Evolutionary conservation across 2,888 invertebrate species (phyloP), one percentile per base, ranked within the genome.

Genomic region (Ormia ochracea): DNA sequence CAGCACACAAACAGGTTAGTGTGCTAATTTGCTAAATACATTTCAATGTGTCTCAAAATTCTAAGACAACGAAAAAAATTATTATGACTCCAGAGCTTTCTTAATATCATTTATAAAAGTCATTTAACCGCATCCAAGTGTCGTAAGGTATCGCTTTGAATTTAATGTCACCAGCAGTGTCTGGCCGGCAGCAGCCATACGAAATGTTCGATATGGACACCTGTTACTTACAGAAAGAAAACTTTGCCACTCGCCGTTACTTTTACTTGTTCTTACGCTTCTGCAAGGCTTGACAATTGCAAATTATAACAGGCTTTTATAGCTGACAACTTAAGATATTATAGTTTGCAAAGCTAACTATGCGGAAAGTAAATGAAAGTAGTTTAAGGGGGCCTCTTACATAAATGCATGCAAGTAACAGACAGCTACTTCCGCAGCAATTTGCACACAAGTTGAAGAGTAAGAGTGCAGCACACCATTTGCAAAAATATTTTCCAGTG

Each of bases 1-100:
- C 83, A 96, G 96, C 89, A 96, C 96, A 26, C 96, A 96, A 91
- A 96, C 96, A 88, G 96, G 96, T 96, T 87, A 94, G 94, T 91
- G 19, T 58, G n/a, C n/a, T n/a, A n/a, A n/a, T n/a, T n/a, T n/a
- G n/a, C n/a, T n/a, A n/a, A n/a, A n/a, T n/a, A n/a, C n/a, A n/a
- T n/a, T n/a, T n/a, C n/a, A n/a, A n/a, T n/a, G 1, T 21, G 1
- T 38, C 1, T 45, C 7, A 58, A 69, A 33, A 28, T 38, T n/a
- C 58, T 41, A 9, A 59, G 26, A 4, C 9, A 12, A 7, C 4
- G 12, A 14, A 21, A 10, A 19, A n/a, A 52, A 3, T 10, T 7
- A 17, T 52, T 17, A 14, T 9, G 2, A 17, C 19, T 21, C 21
- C 21, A 50, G 36, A 10, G 17, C n/a, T 65, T 38, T 4, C n/a